A percentile compares a stretch with the other conserved stretches of the same genome.
Conservation (phyloP, 2,113 vertebrate species). For the Myotis brandtii region DNA sequence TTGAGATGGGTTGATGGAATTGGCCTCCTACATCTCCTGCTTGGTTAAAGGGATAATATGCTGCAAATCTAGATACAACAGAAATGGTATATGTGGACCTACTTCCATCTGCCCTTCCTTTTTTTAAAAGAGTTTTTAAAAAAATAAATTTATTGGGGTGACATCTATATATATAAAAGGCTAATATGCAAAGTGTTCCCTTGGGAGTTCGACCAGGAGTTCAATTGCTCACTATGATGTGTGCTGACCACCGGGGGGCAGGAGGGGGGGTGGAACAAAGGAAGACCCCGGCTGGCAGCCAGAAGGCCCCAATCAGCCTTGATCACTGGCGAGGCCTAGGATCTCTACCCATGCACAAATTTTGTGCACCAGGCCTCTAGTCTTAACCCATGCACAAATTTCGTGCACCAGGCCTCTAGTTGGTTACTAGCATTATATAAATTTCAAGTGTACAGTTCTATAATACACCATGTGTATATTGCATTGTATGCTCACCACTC, state of each 20-base stretch:
- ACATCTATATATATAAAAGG: not conserved
- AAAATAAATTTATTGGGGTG: not conserved
- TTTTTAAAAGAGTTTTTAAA: not conserved
- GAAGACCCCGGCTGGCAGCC: no score
- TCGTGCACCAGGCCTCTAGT: no score
- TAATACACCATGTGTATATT: not conserved
- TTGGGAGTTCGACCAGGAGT: no score
- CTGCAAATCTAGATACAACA: not conserved
- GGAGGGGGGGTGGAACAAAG: no score
- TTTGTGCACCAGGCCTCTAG: no score
- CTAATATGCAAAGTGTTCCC: no score
- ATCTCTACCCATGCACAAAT: no score
- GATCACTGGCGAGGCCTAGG: no score
- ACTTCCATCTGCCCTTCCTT: not conserved
- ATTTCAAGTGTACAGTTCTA: not conserved
- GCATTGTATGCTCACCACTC: not conserved
- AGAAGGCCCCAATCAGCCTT: no score
- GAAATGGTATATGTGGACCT: not conserved
- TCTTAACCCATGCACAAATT: no score
- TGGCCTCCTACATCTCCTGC: not conserved
- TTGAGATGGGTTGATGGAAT: not conserved
- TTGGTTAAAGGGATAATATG: accelerated
- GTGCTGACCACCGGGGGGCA: no score
- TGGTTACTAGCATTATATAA: not conserved
- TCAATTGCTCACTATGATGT: no score